Base-by-base conservation (phyloP, 2,888 invertebrate species). In the Dyspetes luteomarginatus region DNA sequence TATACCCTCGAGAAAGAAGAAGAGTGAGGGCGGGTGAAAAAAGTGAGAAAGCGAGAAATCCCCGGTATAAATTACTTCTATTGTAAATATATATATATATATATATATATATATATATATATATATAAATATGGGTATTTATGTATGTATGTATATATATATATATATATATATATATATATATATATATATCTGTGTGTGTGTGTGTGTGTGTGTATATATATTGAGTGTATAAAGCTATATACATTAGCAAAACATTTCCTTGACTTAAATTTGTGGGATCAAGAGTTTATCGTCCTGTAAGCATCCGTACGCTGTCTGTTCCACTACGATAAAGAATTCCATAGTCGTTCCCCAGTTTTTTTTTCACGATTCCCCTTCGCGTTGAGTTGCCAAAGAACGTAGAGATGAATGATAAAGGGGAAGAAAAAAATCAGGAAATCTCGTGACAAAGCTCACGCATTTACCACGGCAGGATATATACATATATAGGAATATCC, bases 291-390 rank as follows among this genome's bases (percentile, higher is more conserved):
- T 19, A 50, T 41, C 68, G 48, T 19, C 55, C 50, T 17, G 22
- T 9, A 36, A 17, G 36, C 41, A 45, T n/a, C 17, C 48, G 30
- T 19, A 22, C 41, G 55, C 26, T 36, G 17, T 28, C 26, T 62
- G 60, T 41, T 30, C 24, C 30, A 26, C 26, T 55, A 41, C 36
- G 74, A 74, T 56, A 74, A 74, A 68, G 55, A 55, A 50, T 48
- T 24, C 28, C 17, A 28, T 67, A 50, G 24, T 26, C 58, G 9
- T 48, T 58, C 45, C 41, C 22, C 24, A 19, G n/a, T 43, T n/a
- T 22, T 67, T 12, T 36, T 12, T 12, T 12, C 9, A 12, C 52
- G 41, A 41, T 67, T 45, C 12, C 24, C 26, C 58, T n/a, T n/a
- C n/a, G n/a, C n/a, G n/a, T n/a, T n/a, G n/a, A n/a, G n/a, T n/a